Base-by-base conservation (phyloP, 1,140 invertebrate species). In the Sarcophaga peregrina region DNA sequence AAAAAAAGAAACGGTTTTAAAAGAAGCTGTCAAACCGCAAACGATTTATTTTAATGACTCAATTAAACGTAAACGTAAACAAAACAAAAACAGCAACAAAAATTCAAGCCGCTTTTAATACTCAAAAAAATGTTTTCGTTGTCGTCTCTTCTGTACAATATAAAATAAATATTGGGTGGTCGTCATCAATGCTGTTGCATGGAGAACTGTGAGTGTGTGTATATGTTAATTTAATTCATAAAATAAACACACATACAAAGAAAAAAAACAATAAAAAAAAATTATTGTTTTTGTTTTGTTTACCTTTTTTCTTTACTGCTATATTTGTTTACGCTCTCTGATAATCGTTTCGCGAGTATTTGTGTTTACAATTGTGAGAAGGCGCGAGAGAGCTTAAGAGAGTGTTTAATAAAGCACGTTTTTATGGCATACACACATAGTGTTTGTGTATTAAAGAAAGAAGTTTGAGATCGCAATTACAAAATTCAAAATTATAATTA, bases 11-110 rank as follows among this genome's bases (percentile, higher is more conserved):
- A 58, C 54, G 54, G 62, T 54, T 37, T 20, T 54, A 80, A 48
- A 46, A 50, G 11, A 80, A 80, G 78, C 78, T 72, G 80, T 72
- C 80, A 48, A 25, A 68, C 80, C 80, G 47, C 20, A 25, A 82
- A 82, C 87, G 87, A 88, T 88, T 88, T 88, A 88, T 88, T 88
- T 88, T 88, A 88, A 88, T 88, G 87, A 88, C 87, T 88, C 87
- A 88, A 88, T 88, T 88, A 89, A 88, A 86, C 84, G 87, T 88
- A 89, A 88, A 86, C 84, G 87, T 89, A 88, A 88, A 89, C 87
- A 89, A 88, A 87, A 37, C 25, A 37, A 87, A 88, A 88, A 85
- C 83, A 45, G 9, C 75, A 9, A 37, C 45, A 15, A 37, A 37
- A 37, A 37, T 37, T 37, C 25, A 37, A 37, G 25, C 25, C 25